Percentiles rank a stretch among this genome's conserved stretches.
Evolutionary conservation across 2,797 vertebrate genomes (phyloP).

Genomic region (Halcyon smyrnensis): DNA sequence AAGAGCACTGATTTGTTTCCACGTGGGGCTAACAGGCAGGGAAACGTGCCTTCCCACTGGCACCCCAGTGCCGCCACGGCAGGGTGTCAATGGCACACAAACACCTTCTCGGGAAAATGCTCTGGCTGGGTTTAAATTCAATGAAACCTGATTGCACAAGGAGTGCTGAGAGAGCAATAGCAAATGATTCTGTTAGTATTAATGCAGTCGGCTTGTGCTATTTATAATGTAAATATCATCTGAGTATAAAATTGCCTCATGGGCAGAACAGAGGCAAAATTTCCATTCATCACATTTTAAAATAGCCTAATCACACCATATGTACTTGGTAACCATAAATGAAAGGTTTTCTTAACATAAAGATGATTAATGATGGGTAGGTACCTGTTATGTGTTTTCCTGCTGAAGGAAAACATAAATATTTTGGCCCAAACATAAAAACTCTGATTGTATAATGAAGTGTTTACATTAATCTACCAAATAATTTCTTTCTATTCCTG

Average conservation of each 20-base stretch:
- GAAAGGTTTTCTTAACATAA: neutral
- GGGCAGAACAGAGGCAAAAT: slow-evolving; percentile 9
- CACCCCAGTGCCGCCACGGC: rapidly evolving
- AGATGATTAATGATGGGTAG: slow-evolving; percentile 23
- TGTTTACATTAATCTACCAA: neutral
- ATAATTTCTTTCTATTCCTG: neutral
- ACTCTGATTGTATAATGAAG: neutral
- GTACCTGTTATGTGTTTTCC: neutral
- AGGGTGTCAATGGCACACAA: neutral
- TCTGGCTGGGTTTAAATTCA: neutral
- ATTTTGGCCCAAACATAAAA: slow-evolving; percentile 17
- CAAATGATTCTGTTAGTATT: slow-evolving; percentile 46
- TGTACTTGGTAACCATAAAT: neutral
- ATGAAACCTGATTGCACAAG: neutral
- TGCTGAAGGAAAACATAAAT: slow-evolving; percentile 4
- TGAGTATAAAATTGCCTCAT: neutral
- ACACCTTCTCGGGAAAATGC: neutral
- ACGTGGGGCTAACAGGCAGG: neutral
- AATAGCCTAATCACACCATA: slow-evolving; percentile 14
- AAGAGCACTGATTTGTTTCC: neutral
- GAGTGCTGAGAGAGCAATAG: slow-evolving; percentile 38
- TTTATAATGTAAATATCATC: slow-evolving; percentile 55
- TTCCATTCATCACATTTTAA: slow-evolving; percentile 8
- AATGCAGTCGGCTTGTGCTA: slow-evolving; percentile 25
- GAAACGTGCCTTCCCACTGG: neutral